Percentiles rank a stretch among this genome's conserved stretches.
phyloP scores from a whole-genome alignment of 1,140 invertebrate species.

The Orius laevigatus region DNA sequence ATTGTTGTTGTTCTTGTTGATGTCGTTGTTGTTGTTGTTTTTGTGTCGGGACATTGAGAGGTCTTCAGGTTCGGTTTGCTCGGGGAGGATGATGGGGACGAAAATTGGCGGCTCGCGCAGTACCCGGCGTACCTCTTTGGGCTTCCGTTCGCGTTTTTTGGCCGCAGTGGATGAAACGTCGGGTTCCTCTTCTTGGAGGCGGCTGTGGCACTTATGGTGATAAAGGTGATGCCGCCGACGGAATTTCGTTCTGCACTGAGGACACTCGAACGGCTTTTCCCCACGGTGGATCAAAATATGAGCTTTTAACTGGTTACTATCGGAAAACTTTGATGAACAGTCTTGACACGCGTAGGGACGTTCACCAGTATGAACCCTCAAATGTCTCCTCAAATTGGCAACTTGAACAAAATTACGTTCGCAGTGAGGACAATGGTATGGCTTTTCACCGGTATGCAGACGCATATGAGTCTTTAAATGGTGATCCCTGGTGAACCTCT shows the following conservation, averaged over 20 bases:
- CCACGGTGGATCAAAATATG: slow-evolving; percentile 78
- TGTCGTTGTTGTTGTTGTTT: slow-evolving; percentile 16
- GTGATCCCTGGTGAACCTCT: slow-evolving; percentile 90
- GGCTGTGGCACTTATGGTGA: slow-evolving; percentile 55
- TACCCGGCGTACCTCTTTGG: slow-evolving; percentile 24
- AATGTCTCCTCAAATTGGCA: slow-evolving; percentile 80
- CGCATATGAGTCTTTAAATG: slow-evolving; percentile 87
- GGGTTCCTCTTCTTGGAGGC: slow-evolving; percentile 23
- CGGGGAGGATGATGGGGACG: slow-evolving; percentile 33
- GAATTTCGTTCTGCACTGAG: slow-evolving; percentile 56
- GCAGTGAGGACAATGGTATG: slow-evolving; percentile 81
- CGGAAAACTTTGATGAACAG: slow-evolving; percentile 79
- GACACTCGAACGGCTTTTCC: slow-evolving; percentile 73
- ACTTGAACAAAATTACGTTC: slow-evolving; percentile 86
- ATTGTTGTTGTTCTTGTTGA: slow-evolving; percentile 17
- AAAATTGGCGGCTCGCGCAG: slow-evolving; percentile 20
- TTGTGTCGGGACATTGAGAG: slow-evolving; percentile 38
- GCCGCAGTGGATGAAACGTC: slow-evolving; percentile 12
- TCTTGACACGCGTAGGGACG: slow-evolving; percentile 81
- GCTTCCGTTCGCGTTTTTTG: slow-evolving; percentile 25
- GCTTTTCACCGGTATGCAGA: slow-evolving; percentile 84
- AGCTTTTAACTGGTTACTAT: slow-evolving; percentile 85
- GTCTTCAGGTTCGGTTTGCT: slow-evolving; percentile 81
- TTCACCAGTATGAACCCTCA: slow-evolving; percentile 90
- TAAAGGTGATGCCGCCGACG: slow-evolving; percentile 66